Evolutionary conservation across 2,113 vertebrate genomes (phyloP).

Genomic region (Colossoma macropomum): DNA sequence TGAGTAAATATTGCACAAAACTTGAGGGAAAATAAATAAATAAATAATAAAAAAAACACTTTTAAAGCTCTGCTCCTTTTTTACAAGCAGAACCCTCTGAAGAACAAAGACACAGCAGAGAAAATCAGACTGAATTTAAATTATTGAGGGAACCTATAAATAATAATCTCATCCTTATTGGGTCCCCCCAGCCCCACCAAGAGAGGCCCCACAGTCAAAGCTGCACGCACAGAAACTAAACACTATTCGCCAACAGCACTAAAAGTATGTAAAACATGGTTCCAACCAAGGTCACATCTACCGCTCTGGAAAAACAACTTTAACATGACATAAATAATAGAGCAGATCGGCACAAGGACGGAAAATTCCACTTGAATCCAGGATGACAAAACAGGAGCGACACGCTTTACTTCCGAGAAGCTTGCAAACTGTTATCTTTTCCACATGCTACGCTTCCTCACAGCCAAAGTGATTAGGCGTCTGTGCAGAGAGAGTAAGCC

Average conservation of each 20-base stretch:
- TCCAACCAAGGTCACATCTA: background rate
- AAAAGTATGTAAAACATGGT: background rate
- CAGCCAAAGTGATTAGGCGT: background rate
- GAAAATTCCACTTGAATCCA: constrained; percentile 16
- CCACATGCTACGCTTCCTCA: background rate
- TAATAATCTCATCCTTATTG: too few species aligned
- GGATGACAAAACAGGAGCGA: background rate
- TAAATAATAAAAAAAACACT: too few species aligned
- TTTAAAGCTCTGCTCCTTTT: too few species aligned
- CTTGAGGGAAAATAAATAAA: too few species aligned
- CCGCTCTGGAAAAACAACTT: constrained; percentile 2
- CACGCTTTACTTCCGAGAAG: background rate
- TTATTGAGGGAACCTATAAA: too few species aligned
- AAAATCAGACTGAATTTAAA: too few species aligned
- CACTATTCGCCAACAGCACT: background rate
- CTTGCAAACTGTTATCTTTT: background rate
- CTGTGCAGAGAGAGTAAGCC: background rate
- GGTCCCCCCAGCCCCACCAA: too few species aligned
- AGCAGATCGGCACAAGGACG: background rate
- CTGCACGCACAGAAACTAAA: background rate
- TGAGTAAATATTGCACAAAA: too few species aligned
- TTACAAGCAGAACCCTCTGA: too few species aligned
- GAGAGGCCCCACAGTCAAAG: too few species aligned
- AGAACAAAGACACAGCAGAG: too few species aligned
- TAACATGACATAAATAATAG: constrained; percentile 1